phyloP scores from a whole-genome alignment of 2,888 invertebrate genomes.

The Hartigia nigra region DNA sequence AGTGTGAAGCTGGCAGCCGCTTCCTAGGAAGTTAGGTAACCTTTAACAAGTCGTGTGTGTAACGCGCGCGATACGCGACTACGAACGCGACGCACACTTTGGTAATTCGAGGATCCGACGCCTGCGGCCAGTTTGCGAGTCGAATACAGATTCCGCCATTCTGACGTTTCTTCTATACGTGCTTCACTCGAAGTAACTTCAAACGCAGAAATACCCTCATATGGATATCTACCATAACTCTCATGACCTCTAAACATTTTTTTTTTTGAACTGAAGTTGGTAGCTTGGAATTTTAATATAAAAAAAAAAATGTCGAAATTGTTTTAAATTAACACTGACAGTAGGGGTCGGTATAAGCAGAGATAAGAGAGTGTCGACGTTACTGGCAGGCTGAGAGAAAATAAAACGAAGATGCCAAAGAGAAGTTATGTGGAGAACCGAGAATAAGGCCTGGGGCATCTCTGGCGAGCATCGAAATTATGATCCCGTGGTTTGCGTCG shows the following conservation, averaged over 20 bases:
- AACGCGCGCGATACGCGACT: not conserved
- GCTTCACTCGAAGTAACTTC: not conserved
- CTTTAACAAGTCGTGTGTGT: conserved; percentile 12
- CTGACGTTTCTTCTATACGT: not conserved
- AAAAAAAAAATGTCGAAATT: not conserved
- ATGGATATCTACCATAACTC: not conserved
- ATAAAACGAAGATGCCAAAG: not conserved
- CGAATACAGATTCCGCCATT: conserved; percentile 20
- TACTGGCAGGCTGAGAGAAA: not conserved
- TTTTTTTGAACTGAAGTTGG: too few species aligned
- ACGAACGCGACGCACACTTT: not conserved
- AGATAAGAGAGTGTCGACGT: not conserved
- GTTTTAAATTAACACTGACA: not conserved
- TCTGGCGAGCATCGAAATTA: conserved; percentile 41
- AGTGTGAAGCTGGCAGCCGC: conserved; percentile 52
- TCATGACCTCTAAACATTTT: too few species aligned
- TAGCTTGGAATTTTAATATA: too few species aligned
- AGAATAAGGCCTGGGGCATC: not conserved
- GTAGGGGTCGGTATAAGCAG: not conserved
- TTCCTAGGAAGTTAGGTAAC: conserved; percentile 9
- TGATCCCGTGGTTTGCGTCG: conserved; percentile 51
- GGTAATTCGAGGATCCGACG: not conserved
- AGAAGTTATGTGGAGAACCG: not conserved
- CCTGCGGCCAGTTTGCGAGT: conserved; percentile 24
- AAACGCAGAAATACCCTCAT: too few species aligned